phyloP scores from a whole-genome alignment of 2,888 invertebrate genomes.

The Noctua janthe region DNA sequence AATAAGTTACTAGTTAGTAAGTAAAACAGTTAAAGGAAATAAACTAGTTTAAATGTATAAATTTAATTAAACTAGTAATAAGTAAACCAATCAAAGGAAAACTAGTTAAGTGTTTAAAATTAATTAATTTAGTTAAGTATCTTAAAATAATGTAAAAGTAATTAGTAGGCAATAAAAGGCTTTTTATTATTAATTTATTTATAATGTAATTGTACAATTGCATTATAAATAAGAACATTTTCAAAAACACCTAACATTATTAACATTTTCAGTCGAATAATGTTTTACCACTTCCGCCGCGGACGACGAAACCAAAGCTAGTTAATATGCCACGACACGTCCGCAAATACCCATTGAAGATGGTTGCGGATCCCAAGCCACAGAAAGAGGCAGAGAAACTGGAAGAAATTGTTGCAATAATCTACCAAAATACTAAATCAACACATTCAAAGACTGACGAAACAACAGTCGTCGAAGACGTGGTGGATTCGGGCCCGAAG shows the following conservation, averaged over 20 bases:
- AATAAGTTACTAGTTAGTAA: no score
- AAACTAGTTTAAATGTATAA: no score
- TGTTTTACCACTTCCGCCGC: conserved; percentile 82
- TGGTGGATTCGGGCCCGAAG: conserved; percentile 59
- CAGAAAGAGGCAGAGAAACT: conserved; percentile 2
- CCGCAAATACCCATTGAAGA: conserved; percentile 80
- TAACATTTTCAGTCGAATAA: conserved; percentile 69
- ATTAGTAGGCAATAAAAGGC: no score
- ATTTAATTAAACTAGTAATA: no score
- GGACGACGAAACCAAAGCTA: conserved; percentile 80
- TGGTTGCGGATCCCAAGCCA: conserved; percentile 64
- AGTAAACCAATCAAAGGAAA: no score
- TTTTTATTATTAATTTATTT: neutral
- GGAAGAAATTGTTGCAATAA: conserved; percentile 51
- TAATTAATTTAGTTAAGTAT: no score
- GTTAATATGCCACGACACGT: conserved; percentile 84
- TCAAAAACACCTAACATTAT: neutral
- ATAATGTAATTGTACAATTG: neutral
- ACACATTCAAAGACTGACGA: neutral
- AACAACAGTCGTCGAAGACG: conserved; percentile 75
- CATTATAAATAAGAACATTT: neutral
- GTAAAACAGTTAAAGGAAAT: no score
- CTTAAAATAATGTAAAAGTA: no score
- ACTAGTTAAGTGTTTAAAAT: no score
- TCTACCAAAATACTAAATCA: conserved; percentile 79